Percentiles rank a stretch among this genome's conserved stretches.
These are phyloP conservation scores for Cephalopterus ornatus DNA, from an alignment of 2,113 vertebrate species.

Conservation along the genomic window DNA sequence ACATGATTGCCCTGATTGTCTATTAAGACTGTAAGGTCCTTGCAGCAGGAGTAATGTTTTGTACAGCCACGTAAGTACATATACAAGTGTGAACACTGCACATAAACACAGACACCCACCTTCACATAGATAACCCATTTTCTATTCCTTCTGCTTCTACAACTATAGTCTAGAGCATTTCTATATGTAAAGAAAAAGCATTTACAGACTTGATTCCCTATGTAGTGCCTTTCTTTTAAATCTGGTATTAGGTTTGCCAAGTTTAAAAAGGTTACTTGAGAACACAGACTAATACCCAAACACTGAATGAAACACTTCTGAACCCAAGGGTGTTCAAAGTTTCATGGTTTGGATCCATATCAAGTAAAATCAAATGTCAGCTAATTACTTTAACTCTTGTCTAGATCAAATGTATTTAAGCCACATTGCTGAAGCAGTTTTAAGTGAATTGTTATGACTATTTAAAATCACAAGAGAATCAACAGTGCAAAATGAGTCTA, in stretches of 20 bases:
- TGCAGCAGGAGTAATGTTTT: neutral
- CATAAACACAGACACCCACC: neutral
- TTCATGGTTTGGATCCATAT: conserved; percentile 51
- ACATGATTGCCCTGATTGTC: neutral
- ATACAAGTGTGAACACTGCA: neutral
- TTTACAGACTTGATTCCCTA: neutral
- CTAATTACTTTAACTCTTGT: conserved; percentile 55
- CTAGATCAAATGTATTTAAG: conserved; percentile 35
- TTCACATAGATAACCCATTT: neutral
- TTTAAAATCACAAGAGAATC: conserved; percentile 32
- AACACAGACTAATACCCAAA: conserved; percentile 32
- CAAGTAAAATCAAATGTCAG: conserved; percentile 51
- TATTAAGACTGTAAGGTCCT: neutral
- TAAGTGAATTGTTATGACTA: conserved; percentile 44
- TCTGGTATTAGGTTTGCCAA: neutral
- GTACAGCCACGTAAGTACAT: neutral
- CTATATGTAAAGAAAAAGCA: neutral
- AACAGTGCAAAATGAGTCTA: neutral
- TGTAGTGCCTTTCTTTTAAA: neutral
- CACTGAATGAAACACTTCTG: conserved; percentile 35
- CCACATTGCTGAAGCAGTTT: neutral
- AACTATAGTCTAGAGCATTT: neutral
- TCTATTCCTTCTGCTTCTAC: neutral
- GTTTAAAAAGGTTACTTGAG: conserved; percentile 40
- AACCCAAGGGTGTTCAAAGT: conserved; percentile 29